Evolutionary conservation across 2,113 vertebrate genomes (phyloP).

Genomic region (Percopsis transmontana): DNA sequence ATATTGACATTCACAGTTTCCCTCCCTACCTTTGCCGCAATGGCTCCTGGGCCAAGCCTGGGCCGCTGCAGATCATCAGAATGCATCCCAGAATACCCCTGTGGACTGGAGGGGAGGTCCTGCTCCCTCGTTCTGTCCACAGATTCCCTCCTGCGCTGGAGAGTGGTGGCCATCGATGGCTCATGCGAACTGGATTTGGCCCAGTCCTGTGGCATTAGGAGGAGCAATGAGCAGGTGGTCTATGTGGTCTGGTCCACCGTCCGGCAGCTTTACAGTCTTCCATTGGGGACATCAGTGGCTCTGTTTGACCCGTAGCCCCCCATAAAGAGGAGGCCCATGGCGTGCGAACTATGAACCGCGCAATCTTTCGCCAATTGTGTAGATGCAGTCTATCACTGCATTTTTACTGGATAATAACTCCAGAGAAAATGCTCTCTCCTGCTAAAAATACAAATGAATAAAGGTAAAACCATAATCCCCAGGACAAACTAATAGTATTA

Average conservation of each 20-base stretch:
- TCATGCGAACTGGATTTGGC: slow-evolving; percentile 88
- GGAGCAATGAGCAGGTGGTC: slow-evolving; percentile 36
- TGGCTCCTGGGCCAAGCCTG: slow-evolving; percentile 81
- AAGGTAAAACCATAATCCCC: no score
- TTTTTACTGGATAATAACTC: no score
- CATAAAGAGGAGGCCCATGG: no score
- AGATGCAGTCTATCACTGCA: no score
- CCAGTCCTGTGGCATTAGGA: slow-evolving; percentile 85
- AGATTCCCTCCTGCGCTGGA: slow-evolving; percentile 87
- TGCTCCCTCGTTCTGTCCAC: slow-evolving; percentile 85
- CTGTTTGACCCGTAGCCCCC: no score
- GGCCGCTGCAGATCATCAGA: slow-evolving; percentile 81
- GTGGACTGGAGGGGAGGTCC: slow-evolving; percentile 74
- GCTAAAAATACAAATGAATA: no score
- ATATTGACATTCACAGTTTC: slow-evolving; percentile 23
- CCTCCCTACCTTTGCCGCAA: slow-evolving; percentile 84
- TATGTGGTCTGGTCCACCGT: slow-evolving; percentile 10
- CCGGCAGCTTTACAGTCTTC: slow-evolving; percentile 24
- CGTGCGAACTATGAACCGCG: no score
- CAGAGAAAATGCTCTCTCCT: no score
- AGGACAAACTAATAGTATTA: no score
- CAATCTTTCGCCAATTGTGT: no score
- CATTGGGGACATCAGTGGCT: neutral
- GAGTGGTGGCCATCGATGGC: slow-evolving; percentile 75
- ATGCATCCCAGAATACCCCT: slow-evolving; percentile 67